phyloP scores from a whole-genome alignment of 2,797 vertebrate species.

The Myotis findleyi region DNA sequence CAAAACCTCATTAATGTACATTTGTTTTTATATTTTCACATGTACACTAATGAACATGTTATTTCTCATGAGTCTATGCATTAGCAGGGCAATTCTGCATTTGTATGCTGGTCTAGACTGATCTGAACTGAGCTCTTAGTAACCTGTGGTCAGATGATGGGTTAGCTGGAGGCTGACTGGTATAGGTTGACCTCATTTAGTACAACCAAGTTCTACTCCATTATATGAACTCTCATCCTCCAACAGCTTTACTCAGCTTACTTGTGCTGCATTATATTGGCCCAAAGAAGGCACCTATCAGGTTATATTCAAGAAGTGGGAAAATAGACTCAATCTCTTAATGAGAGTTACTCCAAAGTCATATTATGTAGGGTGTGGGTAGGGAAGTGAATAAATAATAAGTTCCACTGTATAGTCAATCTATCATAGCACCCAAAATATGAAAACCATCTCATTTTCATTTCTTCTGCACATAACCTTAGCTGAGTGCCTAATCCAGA shows the following conservation, averaged over 20 bases:
- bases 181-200: not conserved
- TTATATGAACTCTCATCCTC: not conserved
- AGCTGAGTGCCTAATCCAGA: not conserved
- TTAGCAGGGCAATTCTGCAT: not conserved
- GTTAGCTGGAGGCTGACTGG: not conserved
- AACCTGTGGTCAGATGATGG: not conserved
- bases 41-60: not conserved
- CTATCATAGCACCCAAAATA: not conserved
- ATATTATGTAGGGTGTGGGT: not conserved
- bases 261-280: not conserved
- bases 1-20: not conserved
- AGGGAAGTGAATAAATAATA: not conserved
- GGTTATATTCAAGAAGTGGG: not conserved
- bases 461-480: not conserved
- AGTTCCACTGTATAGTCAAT: not conserved
- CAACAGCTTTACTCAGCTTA: not conserved
- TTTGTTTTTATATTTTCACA: not conserved
- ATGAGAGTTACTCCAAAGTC: not conserved
- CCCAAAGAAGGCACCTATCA: not conserved
- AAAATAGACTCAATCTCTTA: not conserved
- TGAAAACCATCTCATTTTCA: not conserved
- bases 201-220: not conserved
- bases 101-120: not conserved
- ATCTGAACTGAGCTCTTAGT: not conserved
- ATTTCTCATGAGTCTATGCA: not conserved